Evolutionary conservation across 2,888 invertebrate species (phyloP).

Genomic region (Aelia acuminata): DNA sequence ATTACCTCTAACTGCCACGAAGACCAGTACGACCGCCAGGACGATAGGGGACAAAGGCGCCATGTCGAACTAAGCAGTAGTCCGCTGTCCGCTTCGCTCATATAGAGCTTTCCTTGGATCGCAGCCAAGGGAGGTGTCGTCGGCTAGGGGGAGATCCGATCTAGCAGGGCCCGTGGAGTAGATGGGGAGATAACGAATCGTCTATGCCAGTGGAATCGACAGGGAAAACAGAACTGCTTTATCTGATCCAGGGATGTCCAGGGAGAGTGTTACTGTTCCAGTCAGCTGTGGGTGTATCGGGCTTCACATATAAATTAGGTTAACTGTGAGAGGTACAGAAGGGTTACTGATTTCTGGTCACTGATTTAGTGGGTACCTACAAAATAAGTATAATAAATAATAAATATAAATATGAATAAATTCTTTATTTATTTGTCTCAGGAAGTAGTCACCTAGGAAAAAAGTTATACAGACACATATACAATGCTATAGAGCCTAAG

Average conservation of each 20-base stretch:
- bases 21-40: background rate
- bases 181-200: slow-evolving; percentile 13
- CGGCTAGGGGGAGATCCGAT: background rate
- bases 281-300: background rate
- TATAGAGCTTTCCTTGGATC: background rate
- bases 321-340: too few relatives aligned
- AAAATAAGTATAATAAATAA: too few relatives aligned
- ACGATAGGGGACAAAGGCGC: background rate
- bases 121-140: background rate
- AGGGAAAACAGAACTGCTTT: background rate
- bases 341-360: too few relatives aligned
- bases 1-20: background rate
- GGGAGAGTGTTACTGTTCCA: background rate
- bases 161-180: background rate
- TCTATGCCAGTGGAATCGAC: background rate
- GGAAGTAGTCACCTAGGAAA: too few relatives aligned
- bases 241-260: background rate
- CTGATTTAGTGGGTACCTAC: too few relatives aligned
- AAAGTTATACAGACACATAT: too few relatives aligned
- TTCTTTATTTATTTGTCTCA: too few relatives aligned
- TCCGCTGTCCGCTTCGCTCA: background rate
- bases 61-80: background rate
- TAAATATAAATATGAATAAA: too few relatives aligned
- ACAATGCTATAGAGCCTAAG: too few relatives aligned
- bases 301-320: background rate